Base-by-base conservation (phyloP, 2,888 invertebrate species). In the Macaria notata region DNA sequence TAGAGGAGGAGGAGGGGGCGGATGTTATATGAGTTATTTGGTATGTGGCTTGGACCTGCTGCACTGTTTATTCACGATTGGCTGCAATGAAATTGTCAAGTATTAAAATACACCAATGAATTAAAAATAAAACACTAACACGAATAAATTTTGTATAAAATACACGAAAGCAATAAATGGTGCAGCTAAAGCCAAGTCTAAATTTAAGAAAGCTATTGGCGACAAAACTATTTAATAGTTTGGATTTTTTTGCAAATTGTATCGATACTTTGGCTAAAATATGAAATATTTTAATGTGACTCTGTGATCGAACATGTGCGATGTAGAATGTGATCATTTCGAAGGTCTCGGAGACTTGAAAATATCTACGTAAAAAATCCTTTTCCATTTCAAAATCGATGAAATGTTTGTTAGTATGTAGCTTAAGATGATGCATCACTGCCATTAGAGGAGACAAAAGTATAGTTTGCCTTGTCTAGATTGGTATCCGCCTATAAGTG, bases 401-500 rank as follows among this genome's bases (percentile, higher is more conserved):
- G 4, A 38, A 48, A 38, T 46, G 3, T 56, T 46, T 19, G 6
- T 43, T 42, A 49, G 53, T 50, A 29, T 47, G 47, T 59, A 55
- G 51, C 48, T 54, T 59, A 47, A 42, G 48, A 31, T 19, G 42
- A 45, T 46, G 39, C 43, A 45, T 56, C 51, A 59, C 54, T 61
- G 57, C 62, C 61, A 66, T 54, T 63, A 52, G 59, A 64, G 41
- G 9, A 64, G 64, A 70, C 63, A 64, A 39, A 51, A 62, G 44
- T 56, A 61, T 61, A 63, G 61, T 67, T 67, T 60, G 65, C 60
- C 61, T 64, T 66, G 68, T 68, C 59, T 65, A 60, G 61, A 63
- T 66, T 64, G 52, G 65, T 71, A 63, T 76, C 77, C 77, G 79
- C 78, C 78, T 80, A 70, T 65, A 64, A 42, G 70, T 64, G 72